A percentile compares a stretch with the other conserved stretches of the same genome.
Evolutionary conservation across 2,888 invertebrate genomes (phyloP).

Genomic region (Catocala nupta): DNA sequence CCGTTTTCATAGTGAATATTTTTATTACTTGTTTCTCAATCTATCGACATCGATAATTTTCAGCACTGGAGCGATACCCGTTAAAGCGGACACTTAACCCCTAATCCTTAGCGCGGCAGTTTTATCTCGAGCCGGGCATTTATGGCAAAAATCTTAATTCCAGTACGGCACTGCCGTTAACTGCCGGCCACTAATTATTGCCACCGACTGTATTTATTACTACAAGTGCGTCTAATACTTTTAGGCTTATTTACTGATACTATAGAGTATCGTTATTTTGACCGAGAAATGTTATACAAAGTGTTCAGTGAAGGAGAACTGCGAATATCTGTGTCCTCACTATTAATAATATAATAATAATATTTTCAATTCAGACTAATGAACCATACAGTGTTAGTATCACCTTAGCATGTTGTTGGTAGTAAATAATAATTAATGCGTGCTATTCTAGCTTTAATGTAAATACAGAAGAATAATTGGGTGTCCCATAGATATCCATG

Average conservation of each 20-base stretch:
- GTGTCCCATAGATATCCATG: too few relatives aligned
- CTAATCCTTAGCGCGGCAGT: constrained; percentile 83
- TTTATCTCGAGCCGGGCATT: constrained; percentile 78
- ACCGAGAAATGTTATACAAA: background rate
- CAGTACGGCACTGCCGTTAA: constrained; percentile 79
- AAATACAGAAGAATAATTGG: too few relatives aligned
- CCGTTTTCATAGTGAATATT: too few relatives aligned
- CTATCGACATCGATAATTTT: constrained; percentile 54
- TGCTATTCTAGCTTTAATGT: too few relatives aligned
- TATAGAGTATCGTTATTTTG: background rate
- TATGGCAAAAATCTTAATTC: constrained; percentile 87
- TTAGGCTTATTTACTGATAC: constrained; percentile 40
- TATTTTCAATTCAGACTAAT: too few relatives aligned
- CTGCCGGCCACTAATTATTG: constrained; percentile 85
- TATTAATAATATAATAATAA: too few relatives aligned
- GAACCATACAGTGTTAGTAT: too few relatives aligned
- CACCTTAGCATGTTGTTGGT: too few relatives aligned
- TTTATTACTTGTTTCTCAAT: background rate
- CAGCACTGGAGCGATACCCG: constrained; percentile 76
- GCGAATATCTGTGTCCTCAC: too few relatives aligned
- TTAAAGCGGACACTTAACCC: constrained; percentile 87
- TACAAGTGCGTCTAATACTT: constrained; percentile 54
- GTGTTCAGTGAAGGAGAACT: too few relatives aligned
- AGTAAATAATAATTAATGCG: too few relatives aligned
- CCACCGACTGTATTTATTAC: constrained; percentile 81